A percentile compares a stretch with the other conserved stretches of the same genome.
phyloP scores from a whole-genome alignment of 2,888 invertebrate genomes.

The Dolichopus griseipennis region DNA sequence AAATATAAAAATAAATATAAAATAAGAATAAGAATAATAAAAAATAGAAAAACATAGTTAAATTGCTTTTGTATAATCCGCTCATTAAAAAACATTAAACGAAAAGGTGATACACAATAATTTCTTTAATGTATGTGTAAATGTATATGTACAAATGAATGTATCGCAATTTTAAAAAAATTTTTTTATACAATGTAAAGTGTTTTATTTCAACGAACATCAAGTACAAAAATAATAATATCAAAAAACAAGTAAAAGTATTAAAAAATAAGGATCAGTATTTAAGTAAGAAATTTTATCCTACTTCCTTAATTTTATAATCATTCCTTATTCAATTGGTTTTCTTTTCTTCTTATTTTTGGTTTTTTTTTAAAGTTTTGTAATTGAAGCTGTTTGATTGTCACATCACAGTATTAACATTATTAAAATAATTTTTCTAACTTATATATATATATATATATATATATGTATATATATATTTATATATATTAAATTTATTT shows the following conservation, averaged over 20 bases:
- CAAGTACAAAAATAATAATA: background rate
- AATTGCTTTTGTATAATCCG: constrained; percentile 19
- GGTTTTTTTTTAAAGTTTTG: background rate
- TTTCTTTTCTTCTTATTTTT: background rate
- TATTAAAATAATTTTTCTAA: background rate
- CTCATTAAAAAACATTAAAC: constrained; percentile 24
- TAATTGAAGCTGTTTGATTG: constrained; percentile 6
- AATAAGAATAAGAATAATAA: background rate
- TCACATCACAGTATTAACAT: constrained; percentile 1
- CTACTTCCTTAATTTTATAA: background rate
- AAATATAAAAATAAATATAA: background rate
- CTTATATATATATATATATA: too few species aligned
- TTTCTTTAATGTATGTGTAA: background rate
- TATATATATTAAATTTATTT: too few species aligned
- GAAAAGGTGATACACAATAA: constrained; percentile 21
- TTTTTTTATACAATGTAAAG: too few species aligned
- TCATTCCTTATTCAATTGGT: background rate
- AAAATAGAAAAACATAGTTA: background rate
- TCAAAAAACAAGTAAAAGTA: too few species aligned
- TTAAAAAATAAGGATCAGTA: background rate
- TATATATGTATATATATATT: too few species aligned
- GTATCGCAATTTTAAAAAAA: too few species aligned
- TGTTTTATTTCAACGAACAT: too few species aligned
- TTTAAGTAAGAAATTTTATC: background rate
- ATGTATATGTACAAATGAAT: background rate